Percentiles rank a stretch among this genome's conserved stretches.
phyloP scores from a whole-genome alignment of 2,888 invertebrate genomes.

The Subacronicta megacephala region DNA sequence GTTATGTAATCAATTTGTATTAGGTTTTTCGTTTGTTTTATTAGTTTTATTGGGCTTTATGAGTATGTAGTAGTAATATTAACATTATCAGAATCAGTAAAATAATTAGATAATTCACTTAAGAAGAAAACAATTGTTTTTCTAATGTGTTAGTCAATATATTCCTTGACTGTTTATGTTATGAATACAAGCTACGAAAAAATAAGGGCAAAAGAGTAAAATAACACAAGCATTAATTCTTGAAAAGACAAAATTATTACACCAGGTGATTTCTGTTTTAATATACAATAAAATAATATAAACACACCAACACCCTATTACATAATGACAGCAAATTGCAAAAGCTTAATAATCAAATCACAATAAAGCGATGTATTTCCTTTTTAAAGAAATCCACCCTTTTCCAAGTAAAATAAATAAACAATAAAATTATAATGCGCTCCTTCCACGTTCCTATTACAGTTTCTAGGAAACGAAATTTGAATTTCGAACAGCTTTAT shows the following conservation, averaged over 20 bases:
- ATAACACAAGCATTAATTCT: too few species aligned
- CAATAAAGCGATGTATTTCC: slow-evolving; percentile 20
- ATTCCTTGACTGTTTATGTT: too few species aligned
- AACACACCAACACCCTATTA: slow-evolving; percentile 5
- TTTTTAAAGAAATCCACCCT: slow-evolving; percentile 47
- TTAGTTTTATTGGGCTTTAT: slow-evolving; percentile 14
- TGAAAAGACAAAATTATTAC: too few species aligned
- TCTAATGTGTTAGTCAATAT: too few species aligned
- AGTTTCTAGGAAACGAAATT: slow-evolving; percentile 71
- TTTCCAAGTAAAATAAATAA: slow-evolving; percentile 69
- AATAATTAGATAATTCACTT: too few species aligned
- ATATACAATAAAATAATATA: background rate
- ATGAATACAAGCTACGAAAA: too few species aligned
- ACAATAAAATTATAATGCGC: slow-evolving; percentile 58
- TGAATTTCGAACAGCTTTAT: slow-evolving; percentile 68
- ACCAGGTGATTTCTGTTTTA: background rate
- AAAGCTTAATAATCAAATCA: slow-evolving; percentile 44
- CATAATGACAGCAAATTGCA: slow-evolving; percentile 39
- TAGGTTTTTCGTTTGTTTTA: slow-evolving; percentile 11
- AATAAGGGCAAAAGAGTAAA: too few species aligned
- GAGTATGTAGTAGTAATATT: too few species aligned
- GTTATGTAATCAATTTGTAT: slow-evolving; percentile 45
- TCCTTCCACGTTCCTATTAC: slow-evolving; percentile 68
- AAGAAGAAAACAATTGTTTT: too few species aligned
- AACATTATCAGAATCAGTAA: too few species aligned